These are phyloP conservation scores for Achatina immaculata DNA, from an alignment of 1,140 invertebrate genomes.

Conservation along the genomic window DNA sequence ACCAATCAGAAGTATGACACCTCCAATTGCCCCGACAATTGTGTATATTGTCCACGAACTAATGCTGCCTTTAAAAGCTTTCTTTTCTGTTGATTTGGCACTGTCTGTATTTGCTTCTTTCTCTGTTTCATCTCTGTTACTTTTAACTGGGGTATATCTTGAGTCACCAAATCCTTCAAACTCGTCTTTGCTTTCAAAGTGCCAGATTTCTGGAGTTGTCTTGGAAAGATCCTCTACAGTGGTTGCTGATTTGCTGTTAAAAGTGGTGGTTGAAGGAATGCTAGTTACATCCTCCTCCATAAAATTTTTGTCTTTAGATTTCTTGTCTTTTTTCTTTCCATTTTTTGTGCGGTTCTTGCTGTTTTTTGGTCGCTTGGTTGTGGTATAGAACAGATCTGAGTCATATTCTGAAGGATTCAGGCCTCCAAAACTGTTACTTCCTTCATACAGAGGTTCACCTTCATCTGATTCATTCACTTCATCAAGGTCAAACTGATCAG, in stretches of 20 bases:
- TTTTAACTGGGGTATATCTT: neutral
- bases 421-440: too few relatives aligned
- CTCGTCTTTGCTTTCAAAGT: slow-evolving; percentile 4
- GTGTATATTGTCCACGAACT: slow-evolving; percentile 60
- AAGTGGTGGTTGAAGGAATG: neutral
- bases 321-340: slow-evolving; percentile 7
- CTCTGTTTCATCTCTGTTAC: slow-evolving; percentile 13
- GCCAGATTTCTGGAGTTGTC: neutral
- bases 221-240: neutral
- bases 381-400: slow-evolving; percentile 21
- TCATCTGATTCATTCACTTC: neutral
- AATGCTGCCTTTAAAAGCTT: slow-evolving; percentile 32
- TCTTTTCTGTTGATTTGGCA: neutral
- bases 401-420: neutral
- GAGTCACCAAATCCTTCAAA: neutral
- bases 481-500: neutral
- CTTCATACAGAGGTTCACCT: neutral
- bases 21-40: slow-evolving; percentile 59
- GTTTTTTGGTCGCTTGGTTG: slow-evolving; percentile 30
- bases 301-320: slow-evolving; percentile 24
- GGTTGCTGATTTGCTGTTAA: slow-evolving; percentile 16
- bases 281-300: slow-evolving; percentile 18
- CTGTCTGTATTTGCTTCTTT: neutral
- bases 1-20: slow-evolving; percentile 56
- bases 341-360: slow-evolving; percentile 28